Conservation (phyloP, 2,797 vertebrate species). For the Bradypodion pumilum region DNA sequence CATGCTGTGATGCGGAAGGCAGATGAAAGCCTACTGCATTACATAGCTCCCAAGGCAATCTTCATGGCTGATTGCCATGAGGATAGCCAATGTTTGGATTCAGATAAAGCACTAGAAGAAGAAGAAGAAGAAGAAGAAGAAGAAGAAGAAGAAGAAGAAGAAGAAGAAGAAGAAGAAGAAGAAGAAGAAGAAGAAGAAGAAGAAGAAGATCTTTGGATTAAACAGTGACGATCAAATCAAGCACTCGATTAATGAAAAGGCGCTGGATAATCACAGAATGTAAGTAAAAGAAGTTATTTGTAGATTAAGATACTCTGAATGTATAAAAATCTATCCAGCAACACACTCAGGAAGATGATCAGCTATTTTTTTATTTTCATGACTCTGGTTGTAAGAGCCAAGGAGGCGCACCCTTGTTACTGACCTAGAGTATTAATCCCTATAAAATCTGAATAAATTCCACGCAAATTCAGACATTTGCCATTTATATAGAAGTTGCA, state of each 20-base stretch:
- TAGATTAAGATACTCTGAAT: background rate
- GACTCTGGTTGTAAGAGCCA: background rate
- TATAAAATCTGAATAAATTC: background rate
- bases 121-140: too few species aligned
- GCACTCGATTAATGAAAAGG: background rate
- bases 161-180: too few species aligned
- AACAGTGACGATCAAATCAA: background rate
- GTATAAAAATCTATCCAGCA: background rate
- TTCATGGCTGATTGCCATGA: too few species aligned
- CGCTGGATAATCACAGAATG: background rate
- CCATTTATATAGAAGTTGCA: background rate
- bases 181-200: too few species aligned
- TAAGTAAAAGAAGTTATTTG: background rate
- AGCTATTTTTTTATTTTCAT: background rate
- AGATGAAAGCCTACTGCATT: too few species aligned
- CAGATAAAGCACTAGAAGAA: too few species aligned
- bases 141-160: too few species aligned
- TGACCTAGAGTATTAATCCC: background rate
- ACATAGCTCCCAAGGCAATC: too few species aligned
- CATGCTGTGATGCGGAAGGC: too few species aligned
- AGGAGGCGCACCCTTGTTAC: background rate
- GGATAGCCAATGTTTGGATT: too few species aligned
- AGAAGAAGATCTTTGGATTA: background rate
- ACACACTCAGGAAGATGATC: background rate
- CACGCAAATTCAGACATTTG: background rate